These are phyloP conservation scores for Panthera leo DNA, from an alignment of 2,113 vertebrate genomes.

Conservation along the genomic window DNA sequence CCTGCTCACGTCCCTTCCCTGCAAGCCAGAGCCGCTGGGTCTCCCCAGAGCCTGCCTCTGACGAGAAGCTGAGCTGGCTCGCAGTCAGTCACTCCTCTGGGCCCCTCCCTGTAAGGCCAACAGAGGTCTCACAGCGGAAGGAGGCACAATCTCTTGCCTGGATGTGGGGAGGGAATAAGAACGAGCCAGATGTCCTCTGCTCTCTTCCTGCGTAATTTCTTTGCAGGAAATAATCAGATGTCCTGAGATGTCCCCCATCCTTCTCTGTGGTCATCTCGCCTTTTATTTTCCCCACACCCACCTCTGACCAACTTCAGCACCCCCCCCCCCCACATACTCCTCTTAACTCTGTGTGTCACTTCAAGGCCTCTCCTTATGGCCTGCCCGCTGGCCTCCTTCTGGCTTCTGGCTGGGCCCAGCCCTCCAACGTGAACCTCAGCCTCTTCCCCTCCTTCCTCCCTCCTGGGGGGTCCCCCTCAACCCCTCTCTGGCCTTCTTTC, in stretches of 20 bases:
- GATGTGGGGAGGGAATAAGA: not conserved
- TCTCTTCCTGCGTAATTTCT: not conserved
- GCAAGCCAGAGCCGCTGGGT: not conserved
- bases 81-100: not conserved
- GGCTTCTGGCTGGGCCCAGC: not conserved
- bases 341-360: not conserved
- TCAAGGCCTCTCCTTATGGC: not conserved
- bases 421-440: not conserved
- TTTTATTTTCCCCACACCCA: not conserved
- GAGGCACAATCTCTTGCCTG: not conserved
- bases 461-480: not conserved
- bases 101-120: not conserved
- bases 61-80: not conserved
- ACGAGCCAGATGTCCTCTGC: not conserved
- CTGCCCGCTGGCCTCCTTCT: not conserved
- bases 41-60: not conserved
- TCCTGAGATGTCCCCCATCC: not conserved
- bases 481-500: not conserved
- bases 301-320: rapidly evolving
- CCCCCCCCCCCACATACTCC: not conserved
- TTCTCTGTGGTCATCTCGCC: not conserved
- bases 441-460: not conserved
- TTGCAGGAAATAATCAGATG: not conserved
- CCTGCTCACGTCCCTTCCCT: conserved; percentile 32
- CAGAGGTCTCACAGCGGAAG: not conserved